These are phyloP conservation scores for Agrotis clavis DNA, from an alignment of 2,888 invertebrate genomes.

Conservation along the genomic window DNA sequence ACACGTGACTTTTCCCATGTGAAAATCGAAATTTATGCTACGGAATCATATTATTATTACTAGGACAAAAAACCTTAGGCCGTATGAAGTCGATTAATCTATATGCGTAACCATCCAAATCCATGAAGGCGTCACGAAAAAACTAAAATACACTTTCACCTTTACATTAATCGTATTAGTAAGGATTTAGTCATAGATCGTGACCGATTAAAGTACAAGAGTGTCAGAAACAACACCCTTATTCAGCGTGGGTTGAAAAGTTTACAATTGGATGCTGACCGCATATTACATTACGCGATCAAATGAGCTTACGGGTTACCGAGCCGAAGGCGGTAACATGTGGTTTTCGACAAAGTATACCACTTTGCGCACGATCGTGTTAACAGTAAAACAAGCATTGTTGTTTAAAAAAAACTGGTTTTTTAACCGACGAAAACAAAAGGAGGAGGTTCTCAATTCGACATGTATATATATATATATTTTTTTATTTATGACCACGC, in stretches of 20 bases:
- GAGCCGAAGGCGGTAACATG: constrained; percentile 35
- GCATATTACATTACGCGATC: constrained; percentile 44
- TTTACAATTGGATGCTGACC: constrained; percentile 46
- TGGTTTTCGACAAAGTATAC: constrained; percentile 23
- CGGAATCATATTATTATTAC: no score
- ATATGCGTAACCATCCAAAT: no score
- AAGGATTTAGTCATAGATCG: neutral
- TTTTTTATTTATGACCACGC: no score
- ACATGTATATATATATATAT: no score
- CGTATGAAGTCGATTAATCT: no score
- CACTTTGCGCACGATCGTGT: constrained; percentile 18
- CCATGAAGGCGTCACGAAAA: no score
- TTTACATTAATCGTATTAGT: neutral
- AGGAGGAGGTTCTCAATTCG: no score
- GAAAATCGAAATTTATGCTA: no score
- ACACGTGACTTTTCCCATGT: no score
- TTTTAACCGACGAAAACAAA: no score
- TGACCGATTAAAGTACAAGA: constrained; percentile 3
- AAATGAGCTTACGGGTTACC: constrained; percentile 40
- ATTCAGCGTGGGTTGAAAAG: constrained; percentile 30
- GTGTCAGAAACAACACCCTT: constrained; percentile 24
- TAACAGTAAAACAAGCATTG: neutral
- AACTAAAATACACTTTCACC: no score
- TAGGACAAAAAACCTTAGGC: no score
- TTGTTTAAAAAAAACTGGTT: neutral